phyloP scores from a whole-genome alignment of 2,888 invertebrate genomes.

The Tetrapedia diversipes region DNA sequence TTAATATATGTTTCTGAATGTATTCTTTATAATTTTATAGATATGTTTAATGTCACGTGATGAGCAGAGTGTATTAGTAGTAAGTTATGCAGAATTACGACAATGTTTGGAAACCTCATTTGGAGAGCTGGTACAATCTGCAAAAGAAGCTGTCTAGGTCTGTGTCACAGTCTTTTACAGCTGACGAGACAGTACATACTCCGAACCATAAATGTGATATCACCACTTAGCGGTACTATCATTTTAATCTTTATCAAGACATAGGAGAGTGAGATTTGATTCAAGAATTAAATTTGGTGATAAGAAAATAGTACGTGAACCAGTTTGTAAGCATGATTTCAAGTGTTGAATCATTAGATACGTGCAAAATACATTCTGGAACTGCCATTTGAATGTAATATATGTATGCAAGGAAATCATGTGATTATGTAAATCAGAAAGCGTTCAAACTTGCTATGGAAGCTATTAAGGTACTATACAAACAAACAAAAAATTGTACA shows the following conservation, averaged over 20 bases:
- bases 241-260: conserved; percentile 70
- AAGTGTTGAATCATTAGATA: conserved; percentile 52
- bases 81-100: conserved; percentile 97
- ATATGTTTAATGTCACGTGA: conserved; percentile 98
- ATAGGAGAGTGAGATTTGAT: conserved; percentile 63
- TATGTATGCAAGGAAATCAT: conserved; percentile 73
- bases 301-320: conserved; percentile 60
- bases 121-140: conserved; percentile 89
- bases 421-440: conserved; percentile 73
- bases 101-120: conserved; percentile 97
- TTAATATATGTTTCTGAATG: background rate
- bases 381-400: conserved; percentile 74
- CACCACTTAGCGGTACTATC: conserved; percentile 80
- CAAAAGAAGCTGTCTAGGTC: conserved; percentile 79
- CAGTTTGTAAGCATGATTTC: conserved; percentile 64
- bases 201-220: conserved; percentile 81
- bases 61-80: conserved; percentile 97
- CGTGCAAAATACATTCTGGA: conserved; percentile 57
- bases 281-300: conserved; percentile 66
- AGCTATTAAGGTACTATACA: conserved; percentile 72
- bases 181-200: conserved; percentile 67
- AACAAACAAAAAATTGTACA: conserved; percentile 62
- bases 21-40: conserved; percentile 82
- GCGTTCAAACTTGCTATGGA: conserved; percentile 65
- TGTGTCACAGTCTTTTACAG: conserved; percentile 29